Evolutionary conservation across 2,113 vertebrate species (phyloP).

Genomic region (Chrysemys picta): DNA sequence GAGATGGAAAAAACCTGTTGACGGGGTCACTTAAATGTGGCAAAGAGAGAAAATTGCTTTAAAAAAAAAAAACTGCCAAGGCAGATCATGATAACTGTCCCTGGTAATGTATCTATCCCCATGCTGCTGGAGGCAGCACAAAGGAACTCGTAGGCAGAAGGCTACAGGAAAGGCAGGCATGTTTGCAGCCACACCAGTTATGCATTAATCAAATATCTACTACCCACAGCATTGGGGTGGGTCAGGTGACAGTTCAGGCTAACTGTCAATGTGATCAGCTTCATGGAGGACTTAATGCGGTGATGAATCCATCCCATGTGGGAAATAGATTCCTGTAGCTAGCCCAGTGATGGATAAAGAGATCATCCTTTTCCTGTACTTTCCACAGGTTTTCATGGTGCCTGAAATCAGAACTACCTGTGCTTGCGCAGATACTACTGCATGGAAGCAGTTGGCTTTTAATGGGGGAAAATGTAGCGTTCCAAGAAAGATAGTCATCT

Average conservation of each 20-base stretch:
- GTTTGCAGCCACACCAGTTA: neutral
- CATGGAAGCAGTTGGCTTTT: neutral
- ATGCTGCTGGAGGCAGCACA: neutral
- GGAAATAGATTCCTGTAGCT: neutral
- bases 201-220: neutral
- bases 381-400: neutral
- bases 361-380: neutral
- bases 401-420: neutral
- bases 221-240: neutral
- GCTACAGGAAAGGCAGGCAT: neutral
- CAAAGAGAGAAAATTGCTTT: conserved; percentile 70
- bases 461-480: neutral
- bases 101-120: rapidly evolving
- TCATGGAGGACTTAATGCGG: neutral
- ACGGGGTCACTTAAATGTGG: conserved; percentile 72
- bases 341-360: neutral
- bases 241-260: neutral
- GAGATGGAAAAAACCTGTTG: conserved; percentile 58
- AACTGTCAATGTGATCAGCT: neutral
- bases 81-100: conserved; percentile 62
- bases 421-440: neutral
- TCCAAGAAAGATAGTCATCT: neutral
- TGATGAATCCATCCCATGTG: too few species aligned
- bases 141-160: rapidly evolving
- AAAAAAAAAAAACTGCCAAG: conserved; percentile 35